phyloP scores from a whole-genome alignment of 2,797 vertebrate genomes.

The Emys orbicularis region DNA sequence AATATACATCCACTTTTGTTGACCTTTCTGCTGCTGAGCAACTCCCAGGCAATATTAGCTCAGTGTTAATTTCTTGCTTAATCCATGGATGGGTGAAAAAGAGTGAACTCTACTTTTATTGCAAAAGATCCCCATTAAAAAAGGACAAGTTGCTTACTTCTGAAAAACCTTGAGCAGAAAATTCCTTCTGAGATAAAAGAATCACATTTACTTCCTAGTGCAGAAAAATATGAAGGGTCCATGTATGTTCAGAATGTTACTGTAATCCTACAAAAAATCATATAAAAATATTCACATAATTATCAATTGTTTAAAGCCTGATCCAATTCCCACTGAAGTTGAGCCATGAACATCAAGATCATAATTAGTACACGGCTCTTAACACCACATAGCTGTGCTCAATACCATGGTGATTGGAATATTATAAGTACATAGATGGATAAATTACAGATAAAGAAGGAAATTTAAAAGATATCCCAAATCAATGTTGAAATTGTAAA shows the following conservation, averaged over 20 bases:
- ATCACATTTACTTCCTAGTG: neutral
- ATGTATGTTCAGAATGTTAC: neutral
- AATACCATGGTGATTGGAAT: conserved; percentile 16
- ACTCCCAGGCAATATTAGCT: neutral
- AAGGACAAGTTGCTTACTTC: neutral
- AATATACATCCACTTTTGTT: neutral
- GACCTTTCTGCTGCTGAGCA: neutral
- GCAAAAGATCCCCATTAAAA: neutral
- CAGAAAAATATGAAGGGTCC: neutral
- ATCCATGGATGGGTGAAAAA: neutral
- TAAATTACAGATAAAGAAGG: neutral
- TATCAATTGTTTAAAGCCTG: neutral
- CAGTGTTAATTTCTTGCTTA: neutral
- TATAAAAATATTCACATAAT: conserved; percentile 14
- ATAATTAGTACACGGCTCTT: neutral
- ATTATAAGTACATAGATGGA: neutral
- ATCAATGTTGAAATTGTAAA: conserved; percentile 36
- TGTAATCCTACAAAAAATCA: conserved; percentile 9
- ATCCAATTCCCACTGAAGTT: neutral
- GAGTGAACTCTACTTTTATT: neutral
- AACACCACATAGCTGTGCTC: neutral
- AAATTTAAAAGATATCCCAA: conserved; percentile 22
- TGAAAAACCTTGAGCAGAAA: neutral
- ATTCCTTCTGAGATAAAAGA: neutral
- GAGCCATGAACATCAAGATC: conserved; percentile 24